Percentiles rank a stretch among this genome's conserved stretches.
Conservation (phyloP, 1,140 invertebrate species). For the Rhizoglyphus robini region DNA sequence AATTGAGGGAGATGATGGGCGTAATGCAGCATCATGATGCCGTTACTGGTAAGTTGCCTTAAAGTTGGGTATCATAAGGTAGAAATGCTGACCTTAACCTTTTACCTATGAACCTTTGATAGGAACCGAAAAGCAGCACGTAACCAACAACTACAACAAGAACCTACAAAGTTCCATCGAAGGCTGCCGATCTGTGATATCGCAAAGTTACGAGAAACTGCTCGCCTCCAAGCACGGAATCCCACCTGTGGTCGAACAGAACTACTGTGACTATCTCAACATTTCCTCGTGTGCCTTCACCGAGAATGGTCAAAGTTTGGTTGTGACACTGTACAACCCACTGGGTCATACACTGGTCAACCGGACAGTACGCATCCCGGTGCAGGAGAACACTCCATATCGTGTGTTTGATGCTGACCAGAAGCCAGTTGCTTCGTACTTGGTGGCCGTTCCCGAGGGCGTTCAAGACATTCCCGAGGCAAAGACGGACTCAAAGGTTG, state of each 20-base stretch:
- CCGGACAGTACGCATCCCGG: constrained; percentile 54
- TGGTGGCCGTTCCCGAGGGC: constrained; percentile 28
- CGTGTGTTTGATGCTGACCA: constrained; percentile 48
- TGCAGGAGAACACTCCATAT: constrained; percentile 39
- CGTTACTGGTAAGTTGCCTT: not conserved
- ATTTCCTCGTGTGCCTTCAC: constrained; percentile 41
- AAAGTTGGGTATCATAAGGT: not conserved
- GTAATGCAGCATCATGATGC: constrained; percentile 38
- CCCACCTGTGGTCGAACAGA: no score
- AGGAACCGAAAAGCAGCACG: constrained; percentile 82
- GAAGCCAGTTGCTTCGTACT: constrained; percentile 32
- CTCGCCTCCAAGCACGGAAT: no score
- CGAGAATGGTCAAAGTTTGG: constrained; percentile 47
- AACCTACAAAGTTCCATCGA: constrained; percentile 29
- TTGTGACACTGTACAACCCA: constrained; percentile 66
- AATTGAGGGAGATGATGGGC: no score
- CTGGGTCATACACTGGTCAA: constrained; percentile 44
- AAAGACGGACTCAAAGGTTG: constrained; percentile 30
- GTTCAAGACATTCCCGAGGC: constrained; percentile 33
- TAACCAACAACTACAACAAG: constrained; percentile 68
- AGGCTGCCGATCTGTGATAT: not conserved
- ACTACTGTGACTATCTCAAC: constrained; percentile 48
- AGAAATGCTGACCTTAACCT: constrained; percentile 46
- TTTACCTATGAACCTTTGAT: constrained; percentile 33
- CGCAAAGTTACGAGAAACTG: constrained; percentile 33